Base-by-base conservation (phyloP, 2,888 invertebrate genomes). In the Odontocolon sp. region DNA sequence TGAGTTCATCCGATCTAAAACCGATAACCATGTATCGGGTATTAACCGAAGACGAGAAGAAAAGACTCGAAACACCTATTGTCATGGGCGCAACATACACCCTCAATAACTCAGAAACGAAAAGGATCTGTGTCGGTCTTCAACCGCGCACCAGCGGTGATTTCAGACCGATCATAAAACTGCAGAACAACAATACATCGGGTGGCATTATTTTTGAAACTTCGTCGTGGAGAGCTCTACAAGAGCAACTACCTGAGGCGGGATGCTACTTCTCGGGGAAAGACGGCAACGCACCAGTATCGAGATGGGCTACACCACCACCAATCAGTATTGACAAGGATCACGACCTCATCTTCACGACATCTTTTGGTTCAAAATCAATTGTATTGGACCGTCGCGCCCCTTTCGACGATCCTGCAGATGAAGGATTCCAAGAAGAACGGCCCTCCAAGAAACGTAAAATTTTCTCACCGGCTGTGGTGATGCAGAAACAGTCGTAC, bases 31-130 rank as follows among this genome's bases (percentile, higher is more conserved):
- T 52, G 52, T 28, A 52, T 6, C 16, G 11, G 1, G 8, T 52
- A 14, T 11, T 57, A 5, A 8, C 57, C 23, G 38, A 23, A 6
- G 57, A 26, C 2, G 40, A 57, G 14, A 57, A 57, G 26, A 38
- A 40, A 21, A 21, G 26, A 14, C 26, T 40, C 3, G 57, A 57
- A 21, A 8, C 26, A 11, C 38, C 38, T 5, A 38, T 23, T 6
- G 6, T 40, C 11, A n/a, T 40, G 3, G 57, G 26, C 3, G 26
- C 57, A 23, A 57, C 26, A 8, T 57, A 57, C 14, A 11, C 26
- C 3, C 57, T 57, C 40, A 57, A 57, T 26, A 4, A 11, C 1
- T 57, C 40, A 4, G 57, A 38, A 14, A 57, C 18, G 14, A 57
- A 57, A 26, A 40, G 26, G 14, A 28, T 57, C 3, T 40, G 8